phyloP scores from a whole-genome alignment of 2,797 vertebrate species.

The Anas bahamensis region DNA sequence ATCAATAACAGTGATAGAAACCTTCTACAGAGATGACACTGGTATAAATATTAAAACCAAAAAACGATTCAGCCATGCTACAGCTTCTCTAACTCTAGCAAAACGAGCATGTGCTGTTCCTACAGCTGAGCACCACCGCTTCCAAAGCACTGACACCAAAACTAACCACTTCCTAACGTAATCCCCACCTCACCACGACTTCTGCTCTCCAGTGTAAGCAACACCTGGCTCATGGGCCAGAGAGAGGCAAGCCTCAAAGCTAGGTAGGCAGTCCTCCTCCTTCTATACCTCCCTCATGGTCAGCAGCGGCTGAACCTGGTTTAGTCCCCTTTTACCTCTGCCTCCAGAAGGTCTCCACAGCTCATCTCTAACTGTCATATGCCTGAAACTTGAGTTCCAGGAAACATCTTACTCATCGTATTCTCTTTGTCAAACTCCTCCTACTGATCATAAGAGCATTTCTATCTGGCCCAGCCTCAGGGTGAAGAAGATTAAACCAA shows the following conservation, averaged over 20 bases:
- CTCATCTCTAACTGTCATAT: not conserved
- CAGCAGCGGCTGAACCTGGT: not conserved
- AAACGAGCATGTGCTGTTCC: not conserved
- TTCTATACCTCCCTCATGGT: not conserved
- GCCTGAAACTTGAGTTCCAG: not conserved
- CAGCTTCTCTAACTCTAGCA: not conserved
- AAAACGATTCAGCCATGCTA: not conserved
- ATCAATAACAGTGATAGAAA: not conserved
- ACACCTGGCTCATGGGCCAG: fast-evolving
- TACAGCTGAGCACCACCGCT: not conserved
- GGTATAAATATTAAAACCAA: not conserved
- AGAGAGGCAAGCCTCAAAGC: not conserved
- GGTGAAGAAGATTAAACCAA: not conserved
- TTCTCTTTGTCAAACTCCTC: not conserved
- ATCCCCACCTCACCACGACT: not conserved
- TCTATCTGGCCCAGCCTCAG: not conserved
- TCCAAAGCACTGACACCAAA: not conserved
- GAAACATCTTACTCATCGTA: not conserved
- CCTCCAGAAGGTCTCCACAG: not conserved
- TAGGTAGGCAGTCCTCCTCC: not conserved
- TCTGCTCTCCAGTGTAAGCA: not conserved
- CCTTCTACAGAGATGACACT: not conserved
- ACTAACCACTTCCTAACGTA: not conserved
- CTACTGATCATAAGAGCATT: not conserved
- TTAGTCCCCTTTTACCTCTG: not conserved